Evolutionary conservation across 2,113 vertebrate genomes (phyloP).

Genomic region (Ascaphus truei): DNA sequence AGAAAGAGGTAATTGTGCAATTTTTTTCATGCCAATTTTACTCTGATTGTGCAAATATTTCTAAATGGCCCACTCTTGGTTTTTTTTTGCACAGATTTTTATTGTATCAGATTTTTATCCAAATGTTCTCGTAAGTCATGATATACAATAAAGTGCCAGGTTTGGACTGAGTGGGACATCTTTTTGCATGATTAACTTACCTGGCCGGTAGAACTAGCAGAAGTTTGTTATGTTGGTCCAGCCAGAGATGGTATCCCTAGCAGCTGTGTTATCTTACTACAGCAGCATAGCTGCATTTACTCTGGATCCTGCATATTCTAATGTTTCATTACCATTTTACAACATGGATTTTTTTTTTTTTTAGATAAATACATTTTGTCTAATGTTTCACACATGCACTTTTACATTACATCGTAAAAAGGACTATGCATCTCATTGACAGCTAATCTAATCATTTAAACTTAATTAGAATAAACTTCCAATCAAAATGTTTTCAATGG

Average conservation of each 20-base stretch:
- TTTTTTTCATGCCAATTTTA: neutral
- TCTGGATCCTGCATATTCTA: neutral
- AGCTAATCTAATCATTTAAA: neutral
- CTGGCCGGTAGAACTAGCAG: constrained; percentile 7
- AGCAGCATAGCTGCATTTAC: constrained; percentile 6
- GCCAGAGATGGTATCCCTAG: neutral
- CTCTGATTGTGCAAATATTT: neutral
- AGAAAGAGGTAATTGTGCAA: neutral
- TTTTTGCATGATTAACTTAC: constrained; percentile 18
- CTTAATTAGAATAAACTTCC: neutral
- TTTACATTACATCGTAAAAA: neutral
- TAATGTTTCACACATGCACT: neutral
- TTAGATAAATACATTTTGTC: neutral
- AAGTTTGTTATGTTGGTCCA: constrained; percentile 14
- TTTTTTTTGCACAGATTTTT: neutral
- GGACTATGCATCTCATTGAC: neutral
- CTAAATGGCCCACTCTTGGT: neutral
- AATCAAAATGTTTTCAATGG: neutral
- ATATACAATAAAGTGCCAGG: constrained; percentile 5
- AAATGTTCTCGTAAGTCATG: neutral
- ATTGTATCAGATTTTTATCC: neutral
- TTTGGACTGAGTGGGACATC: neutral
- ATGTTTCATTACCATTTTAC: constrained; percentile 1
- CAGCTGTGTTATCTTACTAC: constrained; percentile 26
- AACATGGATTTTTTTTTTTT: neutral